Conservation (phyloP, 2,888 invertebrate species). For the Pardosa pseudoannulata region DNA sequence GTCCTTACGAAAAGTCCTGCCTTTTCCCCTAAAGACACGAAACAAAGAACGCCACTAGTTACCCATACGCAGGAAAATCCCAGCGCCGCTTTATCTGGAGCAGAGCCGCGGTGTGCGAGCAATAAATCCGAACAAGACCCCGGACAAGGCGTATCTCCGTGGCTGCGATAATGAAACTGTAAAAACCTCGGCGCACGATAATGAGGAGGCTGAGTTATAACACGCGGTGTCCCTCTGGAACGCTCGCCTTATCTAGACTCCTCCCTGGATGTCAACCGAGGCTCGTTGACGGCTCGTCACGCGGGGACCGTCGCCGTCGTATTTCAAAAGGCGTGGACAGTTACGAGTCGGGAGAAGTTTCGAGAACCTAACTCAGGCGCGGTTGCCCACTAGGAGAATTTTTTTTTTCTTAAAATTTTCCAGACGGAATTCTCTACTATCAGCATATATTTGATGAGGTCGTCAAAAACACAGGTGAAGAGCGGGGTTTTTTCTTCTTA, state of each 20-base stretch:
- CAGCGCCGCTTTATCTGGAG: background rate
- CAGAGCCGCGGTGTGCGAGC: background rate
- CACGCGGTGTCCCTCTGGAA: background rate
- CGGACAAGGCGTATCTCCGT: background rate
- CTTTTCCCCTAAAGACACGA: no score
- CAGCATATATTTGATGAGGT: no score
- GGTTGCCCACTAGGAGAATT: no score
- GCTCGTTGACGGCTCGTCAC: background rate
- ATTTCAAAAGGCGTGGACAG: slow-evolving; percentile 12
- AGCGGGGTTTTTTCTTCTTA: no score
- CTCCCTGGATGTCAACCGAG: background rate
- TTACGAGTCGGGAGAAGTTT: no score
- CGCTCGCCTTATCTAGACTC: background rate
- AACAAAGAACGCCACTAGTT: no score
- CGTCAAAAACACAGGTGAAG: no score
- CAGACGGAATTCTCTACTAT: no score
- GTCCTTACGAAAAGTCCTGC: no score
- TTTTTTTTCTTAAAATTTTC: no score
- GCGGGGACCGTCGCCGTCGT: background rate
- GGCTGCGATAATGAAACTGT: slow-evolving; percentile 3
- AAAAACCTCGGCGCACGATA: slow-evolving; percentile 9
- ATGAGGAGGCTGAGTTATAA: slow-evolving; percentile 8
- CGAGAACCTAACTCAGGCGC: no score
- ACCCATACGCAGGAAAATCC: background rate
- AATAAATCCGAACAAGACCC: background rate